A percentile compares a stretch with the other conserved stretches of the same genome.
Conservation (phyloP, 2,113 vertebrate genomes). For the Chaenocephalus aceratus region DNA sequence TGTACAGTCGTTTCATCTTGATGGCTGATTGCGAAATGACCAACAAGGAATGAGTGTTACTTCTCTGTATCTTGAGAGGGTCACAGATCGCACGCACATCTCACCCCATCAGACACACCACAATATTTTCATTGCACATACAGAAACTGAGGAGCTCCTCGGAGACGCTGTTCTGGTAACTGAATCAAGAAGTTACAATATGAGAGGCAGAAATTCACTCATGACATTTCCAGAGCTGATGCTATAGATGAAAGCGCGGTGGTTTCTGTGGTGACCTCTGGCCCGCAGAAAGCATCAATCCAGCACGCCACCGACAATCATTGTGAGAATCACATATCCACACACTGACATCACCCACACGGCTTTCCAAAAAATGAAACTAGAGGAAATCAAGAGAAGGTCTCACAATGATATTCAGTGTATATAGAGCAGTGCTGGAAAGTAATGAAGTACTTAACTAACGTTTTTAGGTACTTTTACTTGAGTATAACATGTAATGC, state of each 20-base stretch:
- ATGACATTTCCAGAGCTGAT: constrained; percentile 79
- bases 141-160: constrained; percentile 63
- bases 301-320: constrained; percentile 68
- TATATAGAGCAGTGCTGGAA: no score
- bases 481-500: no score
- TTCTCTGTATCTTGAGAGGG: constrained; percentile 24
- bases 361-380: constrained; percentile 72
- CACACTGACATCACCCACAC: constrained; percentile 78
- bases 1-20: constrained; percentile 49
- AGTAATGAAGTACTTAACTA: no score
- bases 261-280: constrained; percentile 80
- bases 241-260: constrained; percentile 71
- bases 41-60: constrained; percentile 50
- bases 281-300: constrained; percentile 70
- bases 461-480: no score
- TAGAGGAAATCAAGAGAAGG: constrained; percentile 76
- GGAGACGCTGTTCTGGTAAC: constrained; percentile 76
- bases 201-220: constrained; percentile 73
- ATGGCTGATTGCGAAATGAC: constrained; percentile 58
- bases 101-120: not conserved
- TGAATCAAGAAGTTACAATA: constrained; percentile 70
- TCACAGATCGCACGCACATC: not conserved
- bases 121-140: constrained; percentile 54
- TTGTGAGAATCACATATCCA: constrained; percentile 73
- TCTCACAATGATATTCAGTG: constrained; percentile 62